Conservation (phyloP, 2,113 vertebrate species). For the Pseudonaja textilis region DNA sequence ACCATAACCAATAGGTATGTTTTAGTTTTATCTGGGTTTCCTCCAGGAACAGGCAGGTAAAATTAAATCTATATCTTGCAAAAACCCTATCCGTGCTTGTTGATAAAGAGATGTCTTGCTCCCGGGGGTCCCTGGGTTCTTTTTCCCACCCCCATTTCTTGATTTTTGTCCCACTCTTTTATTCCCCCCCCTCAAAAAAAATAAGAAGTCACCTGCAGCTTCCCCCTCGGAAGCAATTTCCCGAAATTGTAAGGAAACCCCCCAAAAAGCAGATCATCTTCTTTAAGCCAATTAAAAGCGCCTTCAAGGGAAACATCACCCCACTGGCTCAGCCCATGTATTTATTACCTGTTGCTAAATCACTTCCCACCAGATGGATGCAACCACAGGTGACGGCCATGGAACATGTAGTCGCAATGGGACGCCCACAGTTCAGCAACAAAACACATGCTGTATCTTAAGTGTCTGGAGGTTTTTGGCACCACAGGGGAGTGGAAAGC, state of each 20-base stretch:
- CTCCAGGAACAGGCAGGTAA: neutral
- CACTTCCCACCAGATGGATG: neutral
- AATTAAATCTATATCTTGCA: neutral
- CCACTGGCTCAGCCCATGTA: neutral
- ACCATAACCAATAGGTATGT: neutral
- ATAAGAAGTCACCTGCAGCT: neutral
- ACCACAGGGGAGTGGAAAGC: neutral
- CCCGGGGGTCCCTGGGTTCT: too few species aligned
- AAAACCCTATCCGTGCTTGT: neutral
- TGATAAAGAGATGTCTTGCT: neutral
- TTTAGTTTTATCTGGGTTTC: neutral
- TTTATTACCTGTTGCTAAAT: neutral
- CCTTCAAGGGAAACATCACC: neutral
- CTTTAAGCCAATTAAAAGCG: neutral
- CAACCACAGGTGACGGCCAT: neutral
- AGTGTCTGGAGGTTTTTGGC: neutral
- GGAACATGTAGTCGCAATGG: neutral
- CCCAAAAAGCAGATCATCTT: neutral
- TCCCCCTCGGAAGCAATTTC: neutral
- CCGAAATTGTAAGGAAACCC: neutral
- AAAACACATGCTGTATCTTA: neutral
- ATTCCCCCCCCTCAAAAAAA: neutral
- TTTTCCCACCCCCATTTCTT: neutral
- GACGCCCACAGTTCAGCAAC: neutral
- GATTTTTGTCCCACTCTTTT: neutral